Evolutionary conservation across 64 coral and sea anemone species (phyloP).

Genomic region (Pocillopora verrucosa): DNA sequence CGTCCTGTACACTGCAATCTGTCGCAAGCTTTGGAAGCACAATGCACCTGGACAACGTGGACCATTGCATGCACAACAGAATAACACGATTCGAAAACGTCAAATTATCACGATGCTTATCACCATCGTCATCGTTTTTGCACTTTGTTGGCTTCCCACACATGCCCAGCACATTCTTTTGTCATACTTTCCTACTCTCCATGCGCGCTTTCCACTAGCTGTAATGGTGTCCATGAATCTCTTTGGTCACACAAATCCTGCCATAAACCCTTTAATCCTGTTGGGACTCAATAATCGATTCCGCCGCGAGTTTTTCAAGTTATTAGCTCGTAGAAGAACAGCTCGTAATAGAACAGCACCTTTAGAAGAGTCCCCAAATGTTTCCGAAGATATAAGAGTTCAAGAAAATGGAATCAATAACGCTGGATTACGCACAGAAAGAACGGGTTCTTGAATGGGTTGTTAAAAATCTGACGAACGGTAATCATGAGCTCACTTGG

Average conservation of each 20-base stretch:
- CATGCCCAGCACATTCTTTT: background rate
- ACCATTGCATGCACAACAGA: background rate
- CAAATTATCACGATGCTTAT: background rate
- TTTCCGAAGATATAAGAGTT: background rate
- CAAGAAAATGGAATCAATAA: background rate
- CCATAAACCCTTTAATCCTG: background rate
- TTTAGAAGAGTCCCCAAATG: background rate
- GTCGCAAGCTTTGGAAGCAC: constrained; percentile 2
- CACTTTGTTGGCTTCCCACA: background rate
- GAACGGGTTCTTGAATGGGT: background rate
- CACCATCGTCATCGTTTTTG: background rate
- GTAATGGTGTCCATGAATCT: background rate
- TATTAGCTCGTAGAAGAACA: background rate
- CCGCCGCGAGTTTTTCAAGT: background rate
- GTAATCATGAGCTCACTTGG: too few relatives aligned
- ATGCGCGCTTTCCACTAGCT: background rate
- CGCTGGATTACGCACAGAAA: background rate
- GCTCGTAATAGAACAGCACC: background rate
- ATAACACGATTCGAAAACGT: background rate
- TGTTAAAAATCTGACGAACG: too few relatives aligned
- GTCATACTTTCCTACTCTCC: background rate
- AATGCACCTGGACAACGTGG: constrained; percentile 10
- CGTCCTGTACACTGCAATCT: constrained; percentile 8
- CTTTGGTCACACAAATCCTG: background rate
- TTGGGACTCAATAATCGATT: background rate